These are phyloP conservation scores for Embiotoca jacksoni DNA, from an alignment of 2,113 vertebrate genomes.

Conservation along the genomic window DNA sequence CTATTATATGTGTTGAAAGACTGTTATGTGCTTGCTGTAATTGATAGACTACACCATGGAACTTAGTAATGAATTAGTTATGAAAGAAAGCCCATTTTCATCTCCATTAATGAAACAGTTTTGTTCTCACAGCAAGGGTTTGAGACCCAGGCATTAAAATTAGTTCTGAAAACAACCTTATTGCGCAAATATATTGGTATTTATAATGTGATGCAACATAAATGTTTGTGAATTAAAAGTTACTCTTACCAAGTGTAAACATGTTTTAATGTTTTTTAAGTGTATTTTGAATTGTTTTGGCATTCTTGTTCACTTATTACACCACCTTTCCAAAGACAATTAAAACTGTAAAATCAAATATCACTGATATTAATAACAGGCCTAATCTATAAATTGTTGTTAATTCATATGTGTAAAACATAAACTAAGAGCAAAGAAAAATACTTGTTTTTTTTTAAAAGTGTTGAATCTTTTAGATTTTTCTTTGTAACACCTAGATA, in stretches of 20 bases:
- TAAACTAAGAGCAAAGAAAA: background rate
- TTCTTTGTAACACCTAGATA: background rate
- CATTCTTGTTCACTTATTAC: background rate
- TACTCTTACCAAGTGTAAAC: slow-evolving; percentile 9
- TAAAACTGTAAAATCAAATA: background rate
- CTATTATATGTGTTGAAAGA: background rate
- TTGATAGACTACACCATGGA: background rate
- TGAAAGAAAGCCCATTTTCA: slow-evolving; percentile 1
- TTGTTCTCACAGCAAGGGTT: slow-evolving; percentile 6
- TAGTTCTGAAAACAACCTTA: background rate
- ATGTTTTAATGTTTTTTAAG: background rate
- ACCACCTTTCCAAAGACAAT: background rate
- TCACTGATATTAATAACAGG: background rate
- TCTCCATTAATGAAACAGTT: slow-evolving; percentile 7
- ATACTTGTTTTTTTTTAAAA: background rate
- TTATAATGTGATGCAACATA: slow-evolving; percentile 12
- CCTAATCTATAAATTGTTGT: background rate
- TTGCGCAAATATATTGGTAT: slow-evolving; percentile 4
- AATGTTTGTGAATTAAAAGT: background rate
- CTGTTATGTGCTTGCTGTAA: slow-evolving; percentile 28
- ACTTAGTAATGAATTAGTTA: background rate
- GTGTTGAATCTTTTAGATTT: background rate
- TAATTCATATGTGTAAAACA: background rate
- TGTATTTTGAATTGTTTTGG: background rate
- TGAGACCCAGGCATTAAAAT: background rate